phyloP scores from a whole-genome alignment of 2,113 vertebrate genomes.

The Phainopepla nitens region DNA sequence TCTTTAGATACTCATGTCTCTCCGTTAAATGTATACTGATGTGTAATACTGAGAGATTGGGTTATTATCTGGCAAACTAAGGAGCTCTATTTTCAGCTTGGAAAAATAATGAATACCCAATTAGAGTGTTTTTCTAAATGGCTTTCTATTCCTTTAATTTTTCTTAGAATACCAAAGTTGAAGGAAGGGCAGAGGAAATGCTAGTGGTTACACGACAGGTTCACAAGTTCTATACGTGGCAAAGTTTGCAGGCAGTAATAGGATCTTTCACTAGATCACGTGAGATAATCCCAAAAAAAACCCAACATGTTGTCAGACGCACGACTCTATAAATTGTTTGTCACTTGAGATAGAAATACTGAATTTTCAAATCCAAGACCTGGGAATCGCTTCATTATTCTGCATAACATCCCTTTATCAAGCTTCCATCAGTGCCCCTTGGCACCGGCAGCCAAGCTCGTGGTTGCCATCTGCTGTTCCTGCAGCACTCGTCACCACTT shows the following conservation, averaged over 20 bases:
- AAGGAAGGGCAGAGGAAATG: not conserved
- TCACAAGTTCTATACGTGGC: fast-evolving
- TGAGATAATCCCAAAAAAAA: not conserved
- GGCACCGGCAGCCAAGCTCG: not conserved
- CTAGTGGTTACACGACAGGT: not conserved
- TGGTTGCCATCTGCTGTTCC: slow-evolving; percentile 53
- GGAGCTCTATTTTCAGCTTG: not conserved
- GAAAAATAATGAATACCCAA: not conserved
- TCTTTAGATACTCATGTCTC: not conserved
- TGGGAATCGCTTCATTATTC: not conserved
- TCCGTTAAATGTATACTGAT: not conserved
- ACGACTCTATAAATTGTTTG: not conserved
- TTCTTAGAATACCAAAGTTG: not conserved
- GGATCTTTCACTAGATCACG: not conserved
- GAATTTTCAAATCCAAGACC: not conserved
- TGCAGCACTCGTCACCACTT: not conserved
- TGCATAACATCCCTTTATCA: not conserved
- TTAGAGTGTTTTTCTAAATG: not conserved
- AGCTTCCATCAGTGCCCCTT: not conserved
- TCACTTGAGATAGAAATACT: not conserved
- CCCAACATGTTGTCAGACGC: not conserved
- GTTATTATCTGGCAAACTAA: not conserved
- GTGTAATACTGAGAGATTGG: not conserved
- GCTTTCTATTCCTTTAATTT: not conserved
- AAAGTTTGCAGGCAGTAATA: not conserved